Base-by-base conservation (phyloP, 2,113 vertebrate species). In the Garra rufa region DNA sequence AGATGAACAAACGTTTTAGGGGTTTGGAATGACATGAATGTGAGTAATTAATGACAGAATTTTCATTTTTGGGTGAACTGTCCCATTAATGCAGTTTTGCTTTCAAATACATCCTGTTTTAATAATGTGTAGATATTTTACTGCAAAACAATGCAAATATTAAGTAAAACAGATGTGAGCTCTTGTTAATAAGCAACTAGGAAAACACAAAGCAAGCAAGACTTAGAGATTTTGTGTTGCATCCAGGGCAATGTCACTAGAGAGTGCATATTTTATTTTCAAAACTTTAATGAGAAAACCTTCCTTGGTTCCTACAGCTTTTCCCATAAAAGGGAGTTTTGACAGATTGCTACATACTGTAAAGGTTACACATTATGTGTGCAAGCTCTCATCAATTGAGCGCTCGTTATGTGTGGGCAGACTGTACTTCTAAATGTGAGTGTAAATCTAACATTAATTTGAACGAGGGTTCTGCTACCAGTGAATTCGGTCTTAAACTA, bases 401-500 rank as follows among this genome's bases (percentile, higher is more conserved):
- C 1, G 14, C 2, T 9, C 2, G 34, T 61, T 59, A 61, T 78
- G 38, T 61, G 55, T 44, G 55, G 13, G n/a, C n/a, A 61, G 13
- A 57, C 28, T 26, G 24, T 44, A 44, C 6, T 44, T 71, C 21
- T 44, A 71, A 71, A 71, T 14, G 11, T 71, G 69, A 71, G 11
- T 61, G 38, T 43, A 61, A 44, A 78, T 78, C 13, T 61, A 78
- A 61, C 11, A 43, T 43, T 78, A 15, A 59, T 26, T 41, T 59
- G 30, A 78, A 61, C 21, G 0, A 55, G 43, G n/a, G 2, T 52
- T 50, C 26, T 52, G 26, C 17, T 48, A 21, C 26, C 9, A 30
- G 24, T 21, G 46, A 0, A 57, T 77, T 59, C 41, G 3, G 19
- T 59, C 21, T 59, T 57, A 59, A 6, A 57, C 50, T 41, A 34